Evolutionary conservation across 2,797 vertebrate species (phyloP).

Genomic region (Hapalemur alaotrensis): DNA sequence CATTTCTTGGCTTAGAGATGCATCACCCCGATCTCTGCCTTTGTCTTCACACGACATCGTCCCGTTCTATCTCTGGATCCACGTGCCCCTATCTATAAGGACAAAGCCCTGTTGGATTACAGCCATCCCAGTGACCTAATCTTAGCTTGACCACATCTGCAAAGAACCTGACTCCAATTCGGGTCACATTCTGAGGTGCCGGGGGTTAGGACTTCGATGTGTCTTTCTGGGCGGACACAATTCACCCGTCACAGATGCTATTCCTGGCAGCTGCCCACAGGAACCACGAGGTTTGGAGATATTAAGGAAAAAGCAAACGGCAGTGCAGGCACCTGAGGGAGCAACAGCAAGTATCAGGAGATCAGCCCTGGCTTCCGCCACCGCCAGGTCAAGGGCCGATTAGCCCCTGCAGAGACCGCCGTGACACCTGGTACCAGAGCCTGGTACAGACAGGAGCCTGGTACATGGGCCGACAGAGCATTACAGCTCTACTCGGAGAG

Average conservation of each 20-base stretch:
- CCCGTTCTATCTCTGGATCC: background rate
- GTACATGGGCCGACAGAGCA: too few species aligned
- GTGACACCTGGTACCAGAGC: too few species aligned
- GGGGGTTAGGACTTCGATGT: background rate
- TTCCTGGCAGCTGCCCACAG: background rate
- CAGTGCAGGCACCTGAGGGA: accelerated
- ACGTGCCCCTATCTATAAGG: background rate
- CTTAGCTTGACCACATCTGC: background rate
- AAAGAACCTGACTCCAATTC: background rate
- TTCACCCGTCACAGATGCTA: background rate
- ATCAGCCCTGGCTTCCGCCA: background rate
- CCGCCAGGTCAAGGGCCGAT: background rate
- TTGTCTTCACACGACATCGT: background rate
- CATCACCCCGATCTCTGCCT: background rate
- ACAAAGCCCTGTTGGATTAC: background rate
- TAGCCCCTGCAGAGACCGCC: background rate
- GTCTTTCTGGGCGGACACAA: background rate
- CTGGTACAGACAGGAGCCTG: background rate
- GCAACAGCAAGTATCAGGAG: background rate
- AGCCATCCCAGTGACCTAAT: background rate
- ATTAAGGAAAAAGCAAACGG: background rate
- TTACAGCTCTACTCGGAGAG: background rate
- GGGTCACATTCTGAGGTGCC: background rate
- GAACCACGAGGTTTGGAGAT: background rate
- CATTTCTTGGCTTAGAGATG: too few species aligned